Conservation (phyloP, 2,113 vertebrate species). For the Tympanuchus pallidicinctus region DNA sequence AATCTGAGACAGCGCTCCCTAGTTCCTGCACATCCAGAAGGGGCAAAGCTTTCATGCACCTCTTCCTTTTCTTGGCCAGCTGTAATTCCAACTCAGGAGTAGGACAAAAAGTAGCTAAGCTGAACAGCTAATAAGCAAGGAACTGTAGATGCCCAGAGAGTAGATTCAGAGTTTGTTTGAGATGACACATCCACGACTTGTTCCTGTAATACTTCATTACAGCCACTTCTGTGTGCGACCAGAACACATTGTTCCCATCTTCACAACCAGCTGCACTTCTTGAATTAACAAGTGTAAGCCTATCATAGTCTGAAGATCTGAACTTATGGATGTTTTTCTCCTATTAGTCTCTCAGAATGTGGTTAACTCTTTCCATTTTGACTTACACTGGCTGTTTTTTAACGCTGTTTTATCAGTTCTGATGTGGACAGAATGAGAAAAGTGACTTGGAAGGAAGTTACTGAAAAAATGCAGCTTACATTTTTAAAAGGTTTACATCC, state of each 20-base stretch:
- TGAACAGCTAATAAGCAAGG: neutral
- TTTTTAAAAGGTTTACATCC: neutral
- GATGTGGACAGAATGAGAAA: neutral
- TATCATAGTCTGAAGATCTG: neutral
- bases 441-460: neutral
- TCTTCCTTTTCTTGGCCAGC: neutral
- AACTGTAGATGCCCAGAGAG: neutral
- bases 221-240: constrained; percentile 18
- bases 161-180: constrained; percentile 10
- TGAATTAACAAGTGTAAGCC: neutral
- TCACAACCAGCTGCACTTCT: constrained; percentile 7
- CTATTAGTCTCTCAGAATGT: no score
- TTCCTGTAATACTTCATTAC: neutral
- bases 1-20: neutral
- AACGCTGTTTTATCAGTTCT: neutral
- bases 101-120: neutral
- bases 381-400: neutral
- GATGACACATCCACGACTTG: neutral
- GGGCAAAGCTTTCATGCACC: neutral
- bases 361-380: constrained; percentile 1
- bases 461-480: neutral
- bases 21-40: neutral
- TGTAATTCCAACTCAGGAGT: neutral
- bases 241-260: constrained; percentile 55
- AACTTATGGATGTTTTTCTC: neutral